These are phyloP conservation scores for Heloderma charlesbogerti DNA, from an alignment of 2,113 vertebrate genomes.

Conservation along the genomic window DNA sequence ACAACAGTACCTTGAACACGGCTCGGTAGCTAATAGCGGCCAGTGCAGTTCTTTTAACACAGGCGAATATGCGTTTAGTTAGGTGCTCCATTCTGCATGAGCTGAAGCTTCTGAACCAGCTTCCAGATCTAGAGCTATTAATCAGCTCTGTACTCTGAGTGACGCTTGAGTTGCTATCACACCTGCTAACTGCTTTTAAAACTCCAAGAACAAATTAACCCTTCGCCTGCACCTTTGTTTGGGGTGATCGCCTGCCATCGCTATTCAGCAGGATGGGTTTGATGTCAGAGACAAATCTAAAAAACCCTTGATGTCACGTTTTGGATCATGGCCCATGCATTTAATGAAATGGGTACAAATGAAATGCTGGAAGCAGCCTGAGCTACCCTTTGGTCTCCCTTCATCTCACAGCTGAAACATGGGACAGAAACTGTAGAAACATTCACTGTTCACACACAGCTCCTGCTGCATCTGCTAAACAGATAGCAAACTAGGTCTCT, in stretches of 20 bases:
- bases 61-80: too few species aligned
- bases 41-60: too few species aligned
- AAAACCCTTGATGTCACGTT: not conserved
- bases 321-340: not conserved
- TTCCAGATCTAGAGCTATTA: too few species aligned
- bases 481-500: conserved; percentile 7
- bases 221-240: too few species aligned
- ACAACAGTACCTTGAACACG: too few species aligned
- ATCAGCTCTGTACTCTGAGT: too few species aligned
- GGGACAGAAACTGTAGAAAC: not conserved
- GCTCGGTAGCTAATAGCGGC: too few species aligned
- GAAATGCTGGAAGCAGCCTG: not conserved
- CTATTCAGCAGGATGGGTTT: not conserved
- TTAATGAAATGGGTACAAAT: not conserved
- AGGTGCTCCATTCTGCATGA: too few species aligned
- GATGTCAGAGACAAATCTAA: not conserved
- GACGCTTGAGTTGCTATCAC: too few species aligned
- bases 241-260: not conserved
- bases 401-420: not conserved
- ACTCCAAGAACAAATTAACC: too few species aligned
- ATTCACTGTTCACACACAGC: not conserved
- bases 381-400: not conserved
- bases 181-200: too few species aligned
- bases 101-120: too few species aligned
- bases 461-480: not conserved